These are phyloP conservation scores for Samia ricini DNA, from an alignment of 1,140 invertebrate species.

Conservation along the genomic window DNA sequence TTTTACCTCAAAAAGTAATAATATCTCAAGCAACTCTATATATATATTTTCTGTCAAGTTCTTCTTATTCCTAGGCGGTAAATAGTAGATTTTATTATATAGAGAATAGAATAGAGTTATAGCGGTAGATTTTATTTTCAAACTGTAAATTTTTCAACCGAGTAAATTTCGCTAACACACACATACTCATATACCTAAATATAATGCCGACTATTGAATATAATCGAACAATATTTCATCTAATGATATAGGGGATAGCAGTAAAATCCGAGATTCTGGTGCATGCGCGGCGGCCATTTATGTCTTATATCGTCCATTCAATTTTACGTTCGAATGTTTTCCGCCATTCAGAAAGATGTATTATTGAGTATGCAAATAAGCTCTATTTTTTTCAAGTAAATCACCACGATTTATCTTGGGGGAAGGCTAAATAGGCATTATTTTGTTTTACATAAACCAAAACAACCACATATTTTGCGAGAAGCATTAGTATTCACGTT, in stretches of 20 bases:
- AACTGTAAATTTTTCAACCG: constrained; percentile 35
- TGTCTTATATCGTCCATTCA: constrained; percentile 60
- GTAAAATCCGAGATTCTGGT: constrained; percentile 50
- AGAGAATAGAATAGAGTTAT: too few species aligned
- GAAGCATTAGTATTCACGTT: constrained; percentile 45
- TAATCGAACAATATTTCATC: constrained; percentile 49
- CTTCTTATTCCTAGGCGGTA: too few species aligned
- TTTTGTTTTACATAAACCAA: constrained; percentile 47
- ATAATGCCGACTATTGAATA: constrained; percentile 47
- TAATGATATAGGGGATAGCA: constrained; percentile 48
- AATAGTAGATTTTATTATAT: too few species aligned
- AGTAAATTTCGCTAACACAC: constrained; percentile 19
- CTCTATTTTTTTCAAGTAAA: constrained; percentile 62
- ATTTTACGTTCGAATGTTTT: constrained; percentile 58
- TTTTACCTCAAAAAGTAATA: too few species aligned
- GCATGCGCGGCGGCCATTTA: constrained; percentile 47
- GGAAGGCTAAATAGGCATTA: constrained; percentile 46
- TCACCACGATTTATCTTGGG: constrained; percentile 47
- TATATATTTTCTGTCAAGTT: not conserved
- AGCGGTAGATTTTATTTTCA: constrained; percentile 29
- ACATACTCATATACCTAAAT: constrained; percentile 16
- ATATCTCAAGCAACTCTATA: too few species aligned
- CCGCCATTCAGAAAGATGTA: constrained; percentile 46
- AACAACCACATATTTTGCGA: constrained; percentile 52
- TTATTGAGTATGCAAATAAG: constrained; percentile 62